These are phyloP conservation scores for Clivina fossor DNA, from an alignment of 2,888 invertebrate genomes.

Conservation along the genomic window DNA sequence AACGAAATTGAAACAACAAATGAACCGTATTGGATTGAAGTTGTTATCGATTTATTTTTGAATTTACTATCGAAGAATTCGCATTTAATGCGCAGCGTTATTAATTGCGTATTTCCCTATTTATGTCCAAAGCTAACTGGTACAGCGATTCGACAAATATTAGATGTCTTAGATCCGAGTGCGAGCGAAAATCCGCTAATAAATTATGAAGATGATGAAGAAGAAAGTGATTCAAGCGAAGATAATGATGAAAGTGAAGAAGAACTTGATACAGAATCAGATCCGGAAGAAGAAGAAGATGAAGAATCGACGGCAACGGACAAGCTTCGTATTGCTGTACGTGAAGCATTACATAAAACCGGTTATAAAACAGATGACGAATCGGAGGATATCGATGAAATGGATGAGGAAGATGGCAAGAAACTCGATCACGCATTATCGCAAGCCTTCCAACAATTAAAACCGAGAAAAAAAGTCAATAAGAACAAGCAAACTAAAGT, in stretches of 20 bases:
- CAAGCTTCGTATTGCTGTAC: conserved; percentile 69
- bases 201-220: too few relatives aligned
- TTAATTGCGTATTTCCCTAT: conserved; percentile 74
- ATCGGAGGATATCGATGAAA: conserved; percentile 72
- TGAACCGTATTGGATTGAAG: conserved; percentile 83
- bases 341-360: conserved; percentile 67
- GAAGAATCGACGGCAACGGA: conserved; percentile 69
- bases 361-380: conserved; percentile 64
- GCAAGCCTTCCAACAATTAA: conserved; percentile 70
- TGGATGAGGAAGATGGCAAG: conserved; percentile 75
- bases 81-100: conserved; percentile 71
- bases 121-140: conserved; percentile 71
- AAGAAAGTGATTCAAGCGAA: too few relatives aligned
- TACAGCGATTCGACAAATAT: conserved; percentile 69
- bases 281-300: conserved; percentile 56
- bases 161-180: conserved; percentile 70
- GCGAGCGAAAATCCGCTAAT: conserved; percentile 69
- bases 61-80: conserved; percentile 77
- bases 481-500: conserved; percentile 61
- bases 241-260: conserved; percentile 44
- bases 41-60: conserved; percentile 76
- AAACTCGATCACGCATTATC: conserved; percentile 67
- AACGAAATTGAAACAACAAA: conserved; percentile 47
- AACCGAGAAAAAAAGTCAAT: conserved; percentile 53
- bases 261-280: too few relatives aligned